Conservation (phyloP, 2,888 invertebrate species). For the Heliconius cydno region DNA sequence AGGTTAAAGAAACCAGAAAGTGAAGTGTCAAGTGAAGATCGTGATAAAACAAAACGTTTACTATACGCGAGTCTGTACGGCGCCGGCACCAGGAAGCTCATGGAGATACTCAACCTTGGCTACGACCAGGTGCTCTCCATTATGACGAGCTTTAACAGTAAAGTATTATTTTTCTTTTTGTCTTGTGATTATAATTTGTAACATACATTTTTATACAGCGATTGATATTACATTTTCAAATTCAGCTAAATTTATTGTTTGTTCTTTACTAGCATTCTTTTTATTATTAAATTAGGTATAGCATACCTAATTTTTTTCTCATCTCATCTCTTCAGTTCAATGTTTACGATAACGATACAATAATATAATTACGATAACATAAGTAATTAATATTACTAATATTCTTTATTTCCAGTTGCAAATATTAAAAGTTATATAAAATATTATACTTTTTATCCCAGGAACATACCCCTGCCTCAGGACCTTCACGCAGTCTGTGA, state of each 20-base stretch:
- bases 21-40: conserved; percentile 60
- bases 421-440: too few relatives aligned
- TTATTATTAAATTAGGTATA: too few relatives aligned
- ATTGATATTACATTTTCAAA: too few relatives aligned
- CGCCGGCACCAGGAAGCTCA: conserved; percentile 71
- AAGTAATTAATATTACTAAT: too few relatives aligned
- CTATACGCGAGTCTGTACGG: conserved; percentile 81
- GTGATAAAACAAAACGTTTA: conserved; percentile 78
- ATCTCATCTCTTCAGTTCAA: too few relatives aligned
- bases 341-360: too few relatives aligned
- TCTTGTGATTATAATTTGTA: background rate
- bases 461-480: conserved; percentile 74
- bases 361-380: too few relatives aligned
- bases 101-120: conserved; percentile 66
- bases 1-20: conserved; percentile 65
- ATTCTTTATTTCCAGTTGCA: too few relatives aligned
- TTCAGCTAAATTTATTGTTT: too few relatives aligned
- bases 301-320: too few relatives aligned
- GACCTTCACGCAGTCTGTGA: conserved; percentile 63
- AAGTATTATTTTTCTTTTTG: conserved; percentile 2
- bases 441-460: conserved; percentile 44
- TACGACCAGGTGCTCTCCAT: conserved; percentile 65
- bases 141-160: conserved; percentile 70
- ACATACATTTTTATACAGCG: background rate
- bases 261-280: too few relatives aligned